phyloP scores from a whole-genome alignment of 2,888 invertebrate genomes.

The Meiosimyza decipiens region DNA sequence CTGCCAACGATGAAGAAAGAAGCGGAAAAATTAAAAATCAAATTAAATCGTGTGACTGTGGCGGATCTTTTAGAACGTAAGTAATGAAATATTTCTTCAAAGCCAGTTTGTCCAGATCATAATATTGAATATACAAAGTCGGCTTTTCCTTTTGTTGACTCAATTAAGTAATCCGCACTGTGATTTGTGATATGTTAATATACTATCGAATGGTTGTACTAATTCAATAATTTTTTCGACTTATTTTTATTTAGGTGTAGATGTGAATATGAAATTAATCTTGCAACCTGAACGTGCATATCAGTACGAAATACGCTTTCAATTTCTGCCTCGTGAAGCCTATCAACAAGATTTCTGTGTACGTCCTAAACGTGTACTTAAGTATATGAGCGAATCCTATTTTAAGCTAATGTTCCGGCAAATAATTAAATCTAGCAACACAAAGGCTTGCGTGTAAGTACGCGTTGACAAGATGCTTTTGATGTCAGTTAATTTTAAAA shows the following conservation, averaged over 20 bases:
- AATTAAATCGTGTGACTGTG: constrained; percentile 82
- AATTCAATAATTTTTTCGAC: not conserved
- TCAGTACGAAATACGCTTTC: constrained; percentile 76
- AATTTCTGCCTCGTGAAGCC: constrained; percentile 78
- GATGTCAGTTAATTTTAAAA: not conserved
- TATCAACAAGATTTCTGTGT: constrained; percentile 81
- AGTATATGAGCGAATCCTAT: constrained; percentile 79
- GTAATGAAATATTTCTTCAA: constrained; percentile 29
- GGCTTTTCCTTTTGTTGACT: not conserved
- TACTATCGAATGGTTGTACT: not conserved
- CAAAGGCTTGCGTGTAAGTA: constrained; percentile 63
- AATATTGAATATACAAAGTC: too few relatives aligned
- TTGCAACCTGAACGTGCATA: constrained; percentile 71
- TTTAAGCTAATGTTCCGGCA: constrained; percentile 75
- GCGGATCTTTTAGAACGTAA: constrained; percentile 79
- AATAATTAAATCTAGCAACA: constrained; percentile 72
- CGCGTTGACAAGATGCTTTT: not conserved
- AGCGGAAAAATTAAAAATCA: constrained; percentile 77
- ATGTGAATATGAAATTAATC: constrained; percentile 67
- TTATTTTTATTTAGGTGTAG: constrained; percentile 52
- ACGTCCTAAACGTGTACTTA: constrained; percentile 76
- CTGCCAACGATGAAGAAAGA: constrained; percentile 68
- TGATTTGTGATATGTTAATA: not conserved
- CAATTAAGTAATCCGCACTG: too few relatives aligned
- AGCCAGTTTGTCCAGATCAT: not conserved